Evolutionary conservation across 2,888 invertebrate genomes (phyloP).

Genomic region (Caenorhabditis plicata): DNA sequence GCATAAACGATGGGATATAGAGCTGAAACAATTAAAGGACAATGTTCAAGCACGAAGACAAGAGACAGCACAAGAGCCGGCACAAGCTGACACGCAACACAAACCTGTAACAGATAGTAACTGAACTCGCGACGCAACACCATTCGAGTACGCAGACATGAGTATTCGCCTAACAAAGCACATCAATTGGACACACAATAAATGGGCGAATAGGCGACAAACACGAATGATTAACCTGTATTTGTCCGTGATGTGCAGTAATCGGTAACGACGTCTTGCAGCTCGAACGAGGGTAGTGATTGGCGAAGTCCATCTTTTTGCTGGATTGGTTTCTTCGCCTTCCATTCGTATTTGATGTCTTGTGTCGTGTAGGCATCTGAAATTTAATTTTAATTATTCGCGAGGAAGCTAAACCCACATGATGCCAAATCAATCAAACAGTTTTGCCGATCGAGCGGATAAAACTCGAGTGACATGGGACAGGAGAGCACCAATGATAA

Average conservation of each 20-base stretch:
- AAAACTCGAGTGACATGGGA: constrained; percentile 94
- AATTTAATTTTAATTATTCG: constrained; percentile 4
- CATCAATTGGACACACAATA: neutral
- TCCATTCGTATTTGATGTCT: constrained; percentile 93
- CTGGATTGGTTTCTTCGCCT: constrained; percentile 86
- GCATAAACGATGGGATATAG: constrained; percentile 93
- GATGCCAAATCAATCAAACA: constrained; percentile 94
- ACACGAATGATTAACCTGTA: constrained; percentile 74
- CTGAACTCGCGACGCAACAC: constrained; percentile 79
- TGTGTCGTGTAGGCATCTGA: constrained; percentile 90
- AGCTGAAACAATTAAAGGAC: constrained; percentile 83
- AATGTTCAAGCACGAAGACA: constrained; percentile 95
- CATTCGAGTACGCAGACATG: constrained; percentile 60
- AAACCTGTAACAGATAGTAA: constrained; percentile 42
- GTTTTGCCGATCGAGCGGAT: constrained; percentile 91
- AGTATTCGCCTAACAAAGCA: constrained; percentile 52
- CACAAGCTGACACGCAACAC: constrained; percentile 1
- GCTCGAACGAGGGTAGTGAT: constrained; percentile 82
- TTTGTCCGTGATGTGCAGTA: constrained; percentile 95
- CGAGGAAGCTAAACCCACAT: constrained; percentile 67
- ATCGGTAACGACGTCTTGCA: constrained; percentile 90
- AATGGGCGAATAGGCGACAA: neutral
- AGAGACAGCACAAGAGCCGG: neutral
- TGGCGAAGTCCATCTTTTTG: constrained; percentile 69
- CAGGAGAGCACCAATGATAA: constrained; percentile 92